These are phyloP conservation scores for Danio choprae DNA, from an alignment of 2,797 vertebrate species.

Conservation along the genomic window DNA sequence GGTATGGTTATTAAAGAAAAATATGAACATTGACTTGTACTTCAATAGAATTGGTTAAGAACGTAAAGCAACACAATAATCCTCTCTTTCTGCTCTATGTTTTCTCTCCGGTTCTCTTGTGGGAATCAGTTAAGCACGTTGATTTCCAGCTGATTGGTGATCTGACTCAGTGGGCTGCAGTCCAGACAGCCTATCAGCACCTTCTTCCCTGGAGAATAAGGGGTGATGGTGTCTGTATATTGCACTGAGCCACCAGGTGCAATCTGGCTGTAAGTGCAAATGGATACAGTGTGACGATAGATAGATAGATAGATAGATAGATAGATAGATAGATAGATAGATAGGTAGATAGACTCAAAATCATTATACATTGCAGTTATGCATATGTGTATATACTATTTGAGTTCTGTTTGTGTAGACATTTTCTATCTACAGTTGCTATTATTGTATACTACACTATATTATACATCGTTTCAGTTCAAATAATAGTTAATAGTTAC, in stretches of 20 bases:
- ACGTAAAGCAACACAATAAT: not conserved
- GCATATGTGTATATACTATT: too few species aligned
- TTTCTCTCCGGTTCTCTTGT: not conserved
- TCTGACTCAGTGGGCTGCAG: slow-evolving; percentile 76
- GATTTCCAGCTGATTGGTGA: slow-evolving; percentile 77
- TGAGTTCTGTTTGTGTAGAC: too few species aligned
- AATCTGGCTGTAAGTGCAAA: slow-evolving; percentile 61
- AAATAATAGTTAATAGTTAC: too few species aligned
- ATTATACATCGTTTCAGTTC: too few species aligned
- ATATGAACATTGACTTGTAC: not conserved
- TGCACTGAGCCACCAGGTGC: slow-evolving; percentile 69
- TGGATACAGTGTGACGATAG: slow-evolving; percentile 1
- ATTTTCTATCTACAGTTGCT: too few species aligned
- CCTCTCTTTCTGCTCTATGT: slow-evolving; percentile 7
- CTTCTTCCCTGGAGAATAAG: slow-evolving; percentile 68
- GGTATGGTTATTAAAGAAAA: not conserved
- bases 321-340: too few species aligned
- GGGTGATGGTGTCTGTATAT: slow-evolving; percentile 77
- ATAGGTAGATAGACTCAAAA: too few species aligned
- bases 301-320: not conserved
- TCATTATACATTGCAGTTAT: too few species aligned
- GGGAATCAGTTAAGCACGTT: slow-evolving; percentile 10
- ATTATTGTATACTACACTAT: too few species aligned
- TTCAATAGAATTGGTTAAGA: not conserved
- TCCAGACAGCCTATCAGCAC: slow-evolving; percentile 82